Evolutionary conservation across 2,888 invertebrate genomes (phyloP).

Genomic region (Odiellus spinosus): DNA sequence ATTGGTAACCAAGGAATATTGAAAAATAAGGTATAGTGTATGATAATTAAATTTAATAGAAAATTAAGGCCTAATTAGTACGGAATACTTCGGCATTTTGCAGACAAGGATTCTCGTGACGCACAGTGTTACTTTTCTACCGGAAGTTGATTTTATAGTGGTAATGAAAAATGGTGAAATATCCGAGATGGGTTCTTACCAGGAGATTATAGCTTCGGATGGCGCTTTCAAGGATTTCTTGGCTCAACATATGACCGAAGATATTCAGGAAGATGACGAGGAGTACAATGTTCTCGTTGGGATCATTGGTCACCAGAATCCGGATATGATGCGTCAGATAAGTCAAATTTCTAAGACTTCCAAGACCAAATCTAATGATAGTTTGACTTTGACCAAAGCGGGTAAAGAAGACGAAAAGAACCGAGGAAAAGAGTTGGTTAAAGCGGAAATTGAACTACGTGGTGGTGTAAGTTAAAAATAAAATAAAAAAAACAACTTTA

Average conservation of each 20-base stretch:
- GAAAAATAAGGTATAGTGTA: constrained; percentile 31
- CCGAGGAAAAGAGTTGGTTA: too few relatives aligned
- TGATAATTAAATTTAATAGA: too few relatives aligned
- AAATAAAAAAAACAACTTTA: too few relatives aligned
- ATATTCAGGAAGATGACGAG: constrained; percentile 3
- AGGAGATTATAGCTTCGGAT: constrained; percentile 27
- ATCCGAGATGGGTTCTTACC: constrained; percentile 32
- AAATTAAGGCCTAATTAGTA: too few relatives aligned
- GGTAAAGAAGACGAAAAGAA: too few relatives aligned
- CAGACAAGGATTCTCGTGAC: constrained; percentile 41
- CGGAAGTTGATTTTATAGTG: constrained; percentile 32
- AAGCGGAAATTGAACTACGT: too few relatives aligned
- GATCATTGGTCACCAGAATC: not conserved
- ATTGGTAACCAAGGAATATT: constrained; percentile 35
- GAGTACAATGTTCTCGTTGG: not conserved
- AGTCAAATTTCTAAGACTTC: too few relatives aligned
- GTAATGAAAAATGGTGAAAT: constrained; percentile 33
- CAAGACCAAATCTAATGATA: too few relatives aligned
- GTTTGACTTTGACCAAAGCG: too few relatives aligned
- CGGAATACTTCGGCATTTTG: not conserved
- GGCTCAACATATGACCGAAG: constrained; percentile 11
- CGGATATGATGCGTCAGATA: not conserved
- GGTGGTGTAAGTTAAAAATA: too few relatives aligned
- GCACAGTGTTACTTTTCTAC: constrained; percentile 35
- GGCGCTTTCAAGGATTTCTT: constrained; percentile 21